Evolutionary conservation across 2,888 invertebrate genomes (phyloP), one percentile per base, ranked within the genome.

Genomic region (Fragum sueziense): DNA sequence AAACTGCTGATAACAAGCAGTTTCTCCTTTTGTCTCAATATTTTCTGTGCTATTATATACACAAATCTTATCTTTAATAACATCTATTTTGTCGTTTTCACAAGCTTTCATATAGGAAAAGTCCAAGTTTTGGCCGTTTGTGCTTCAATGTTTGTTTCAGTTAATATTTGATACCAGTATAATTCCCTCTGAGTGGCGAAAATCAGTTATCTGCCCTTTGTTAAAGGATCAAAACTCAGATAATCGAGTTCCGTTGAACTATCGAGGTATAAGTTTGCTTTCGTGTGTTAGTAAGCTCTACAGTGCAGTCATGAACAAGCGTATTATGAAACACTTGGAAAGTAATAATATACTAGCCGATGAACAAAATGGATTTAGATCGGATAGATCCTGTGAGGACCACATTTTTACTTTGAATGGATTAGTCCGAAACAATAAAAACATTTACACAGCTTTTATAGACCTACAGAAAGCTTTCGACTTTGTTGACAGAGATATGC

Each of bases 351-450:
- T 80, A n/a, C 41, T 76, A 9, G 67, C 77, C 0, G 74, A 81
- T 25, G 77, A 81, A 52, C 75, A 81, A 68, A 77, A 81, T 37
- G 81, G 81, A 0, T 81, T 81, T 33, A 33, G 81, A 3, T 3
- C 3, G 27, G n/a, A 61, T 33, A 51, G 81, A 31, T 74, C 81
- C 14, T 75, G 77, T 67, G 77, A 81, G 37, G 74, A 81, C 59
- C 81, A 81, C 33, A 67, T 71, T 6, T 80, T 76, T 31, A 59
- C 74, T 0, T n/a, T 77, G 1, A 67, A 70, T 33, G 74, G 74
- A 41, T 57, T 80, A n/a, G 20, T 76, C 20, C 31, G 37, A 33
- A 74, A 76, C 29, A 57, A 72, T 22, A 47, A 59, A 25, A 22
- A 54, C 9, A 34, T 69, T 14, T 70, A 34, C 41, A 54, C 73